These are phyloP conservation scores for Nesometra sesokonis DNA, from an alignment of 35 echinoderm and acorn worm species.

Conservation along the genomic window DNA sequence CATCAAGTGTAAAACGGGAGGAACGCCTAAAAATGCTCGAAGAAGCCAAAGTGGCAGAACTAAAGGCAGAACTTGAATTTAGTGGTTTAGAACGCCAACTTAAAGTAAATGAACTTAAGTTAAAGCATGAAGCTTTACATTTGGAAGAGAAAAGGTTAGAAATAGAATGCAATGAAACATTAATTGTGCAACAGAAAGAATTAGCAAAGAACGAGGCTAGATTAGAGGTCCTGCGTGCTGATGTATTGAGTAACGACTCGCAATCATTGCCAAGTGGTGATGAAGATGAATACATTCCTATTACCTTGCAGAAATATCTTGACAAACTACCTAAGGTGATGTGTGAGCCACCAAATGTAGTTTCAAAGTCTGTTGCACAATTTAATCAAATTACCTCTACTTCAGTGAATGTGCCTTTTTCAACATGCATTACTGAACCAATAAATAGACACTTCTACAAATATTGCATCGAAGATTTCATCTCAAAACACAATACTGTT, in stretches of 20 bases:
- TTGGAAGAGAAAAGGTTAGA: not conserved
- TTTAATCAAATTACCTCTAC: too few relatives aligned
- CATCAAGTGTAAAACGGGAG: not conserved
- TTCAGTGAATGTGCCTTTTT: too few relatives aligned
- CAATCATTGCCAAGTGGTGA: not conserved
- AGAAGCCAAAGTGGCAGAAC: not conserved
- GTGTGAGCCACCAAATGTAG: too few relatives aligned
- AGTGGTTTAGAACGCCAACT: not conserved
- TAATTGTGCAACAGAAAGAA: not conserved
- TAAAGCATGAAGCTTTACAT: not conserved
- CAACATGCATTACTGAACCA: too few relatives aligned
- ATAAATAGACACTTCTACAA: too few relatives aligned
- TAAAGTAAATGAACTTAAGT: not conserved
- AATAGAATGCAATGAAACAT: not conserved
- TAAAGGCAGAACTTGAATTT: not conserved
- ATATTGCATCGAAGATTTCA: too few relatives aligned
- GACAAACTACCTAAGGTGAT: not conserved
- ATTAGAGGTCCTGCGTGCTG: not conserved
- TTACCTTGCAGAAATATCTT: not conserved
- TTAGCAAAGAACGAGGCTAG: not conserved
- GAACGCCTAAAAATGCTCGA: not conserved
- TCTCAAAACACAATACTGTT: too few relatives aligned
- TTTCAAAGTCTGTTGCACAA: too few relatives aligned
- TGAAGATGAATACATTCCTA: not conserved
- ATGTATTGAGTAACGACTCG: not conserved